phyloP scores from a whole-genome alignment of 2,888 invertebrate species.

The Octodonta nipae region DNA sequence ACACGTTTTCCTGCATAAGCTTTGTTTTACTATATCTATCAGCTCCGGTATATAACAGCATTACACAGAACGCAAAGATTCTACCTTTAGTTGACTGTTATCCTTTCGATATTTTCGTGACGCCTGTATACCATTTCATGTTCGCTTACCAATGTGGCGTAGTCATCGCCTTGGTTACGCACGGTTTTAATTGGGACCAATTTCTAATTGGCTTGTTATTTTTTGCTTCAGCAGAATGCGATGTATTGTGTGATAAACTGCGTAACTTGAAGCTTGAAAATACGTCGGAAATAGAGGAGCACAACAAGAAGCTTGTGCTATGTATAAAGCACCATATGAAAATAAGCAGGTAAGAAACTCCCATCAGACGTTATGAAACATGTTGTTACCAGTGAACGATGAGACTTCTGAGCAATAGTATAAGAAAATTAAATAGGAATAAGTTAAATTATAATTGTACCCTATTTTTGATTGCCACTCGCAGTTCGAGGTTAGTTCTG shows the following conservation, averaged over 20 bases:
- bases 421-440: no score
- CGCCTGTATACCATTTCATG: slow-evolving; percentile 11
- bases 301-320: no score
- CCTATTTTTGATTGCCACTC: no score
- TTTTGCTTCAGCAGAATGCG: slow-evolving; percentile 9
- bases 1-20: slow-evolving; percentile 1
- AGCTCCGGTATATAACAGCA: slow-evolving; percentile 6
- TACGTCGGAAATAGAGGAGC: no score
- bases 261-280: slow-evolving; percentile 5
- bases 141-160: slow-evolving; percentile 9
- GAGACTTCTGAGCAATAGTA: no score
- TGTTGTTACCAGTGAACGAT: no score
- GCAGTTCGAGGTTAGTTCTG: no score
- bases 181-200: slow-evolving; percentile 7
- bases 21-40: slow-evolving; percentile 5
- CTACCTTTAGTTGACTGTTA: slow-evolving; percentile 13
- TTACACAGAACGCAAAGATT: slow-evolving; percentile 3
- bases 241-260: slow-evolving; percentile 8
- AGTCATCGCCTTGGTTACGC: slow-evolving; percentile 7
- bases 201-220: slow-evolving; percentile 8
- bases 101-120: slow-evolving; percentile 8
- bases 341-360: no score
- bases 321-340: no score
- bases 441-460: no score
- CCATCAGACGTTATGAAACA: no score